phyloP scores from a whole-genome alignment of 2,113 vertebrate species.

The Lates calcarifer region DNA sequence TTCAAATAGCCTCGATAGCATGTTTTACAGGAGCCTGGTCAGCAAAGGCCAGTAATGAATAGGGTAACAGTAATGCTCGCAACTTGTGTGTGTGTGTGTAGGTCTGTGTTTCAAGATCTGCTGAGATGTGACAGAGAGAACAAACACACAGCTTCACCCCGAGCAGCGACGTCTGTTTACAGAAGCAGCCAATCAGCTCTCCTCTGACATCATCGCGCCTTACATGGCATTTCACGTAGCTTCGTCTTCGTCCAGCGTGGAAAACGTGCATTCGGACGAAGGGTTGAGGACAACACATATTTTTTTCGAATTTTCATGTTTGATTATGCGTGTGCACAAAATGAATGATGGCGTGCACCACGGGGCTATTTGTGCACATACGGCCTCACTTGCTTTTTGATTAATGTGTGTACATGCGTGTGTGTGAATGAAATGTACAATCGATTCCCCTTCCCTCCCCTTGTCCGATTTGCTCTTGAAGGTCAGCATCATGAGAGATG shows the following conservation, averaged over 20 bases:
- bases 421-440: constrained; percentile 78
- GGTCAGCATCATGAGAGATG: constrained; percentile 71
- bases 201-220: constrained; percentile 25
- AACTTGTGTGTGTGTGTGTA: constrained; percentile 31
- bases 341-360: constrained; percentile 56
- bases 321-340: constrained; percentile 66
- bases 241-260: constrained; percentile 6
- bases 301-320: constrained; percentile 58
- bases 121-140: constrained; percentile 31
- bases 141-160: constrained; percentile 27
- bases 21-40: constrained; percentile 60
- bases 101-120: constrained; percentile 25
- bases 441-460: constrained; percentile 68
- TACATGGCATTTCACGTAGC: neutral
- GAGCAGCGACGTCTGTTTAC: constrained; percentile 36
- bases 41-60: constrained; percentile 48
- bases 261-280: neutral
- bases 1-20: constrained; percentile 55
- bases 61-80: constrained; percentile 17
- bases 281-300: constrained; percentile 33
- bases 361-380: constrained; percentile 61
- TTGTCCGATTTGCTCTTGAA: constrained; percentile 75
- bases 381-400: constrained; percentile 63
- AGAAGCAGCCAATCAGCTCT: constrained; percentile 55
- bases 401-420: constrained; percentile 75